phyloP scores from a whole-genome alignment of 2,888 invertebrate genomes.

The Brachyopa scutellaris region DNA sequence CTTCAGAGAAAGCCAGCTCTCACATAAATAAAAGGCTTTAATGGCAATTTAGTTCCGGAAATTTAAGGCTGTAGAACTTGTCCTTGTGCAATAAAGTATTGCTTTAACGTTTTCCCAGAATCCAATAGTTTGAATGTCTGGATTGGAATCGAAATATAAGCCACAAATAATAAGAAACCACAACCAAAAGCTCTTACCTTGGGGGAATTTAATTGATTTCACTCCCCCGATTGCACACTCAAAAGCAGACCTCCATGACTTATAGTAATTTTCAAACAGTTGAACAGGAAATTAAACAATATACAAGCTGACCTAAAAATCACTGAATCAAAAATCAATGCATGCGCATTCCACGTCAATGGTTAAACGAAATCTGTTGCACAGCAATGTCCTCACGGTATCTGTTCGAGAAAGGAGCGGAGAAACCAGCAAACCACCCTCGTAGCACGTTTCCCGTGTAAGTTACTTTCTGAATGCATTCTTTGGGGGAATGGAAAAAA shows the following conservation, averaged over 20 bases:
- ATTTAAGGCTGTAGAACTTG: too few species aligned
- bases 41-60: too few species aligned
- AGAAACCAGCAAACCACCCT: conserved; percentile 24
- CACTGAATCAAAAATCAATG: conserved; percentile 51
- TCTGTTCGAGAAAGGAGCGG: background rate
- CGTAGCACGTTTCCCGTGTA: conserved; percentile 12
- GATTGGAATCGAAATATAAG: too few species aligned
- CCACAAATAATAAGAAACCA: too few species aligned
- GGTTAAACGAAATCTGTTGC: conserved; percentile 47
- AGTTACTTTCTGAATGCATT: conserved; percentile 44
- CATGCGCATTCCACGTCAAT: conserved; percentile 55
- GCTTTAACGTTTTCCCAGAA: too few species aligned
- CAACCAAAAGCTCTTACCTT: too few species aligned
- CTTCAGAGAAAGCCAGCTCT: too few species aligned
- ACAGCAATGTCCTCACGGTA: conserved; percentile 21
- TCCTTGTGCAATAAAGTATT: too few species aligned
- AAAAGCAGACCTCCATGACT: background rate
- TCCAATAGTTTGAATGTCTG: too few species aligned
- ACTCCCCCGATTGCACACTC: background rate
- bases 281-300: conserved; percentile 58
- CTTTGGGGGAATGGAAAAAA: conserved; percentile 32
- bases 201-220: conserved; percentile 36
- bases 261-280: conserved; percentile 7
- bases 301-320: conserved; percentile 29
- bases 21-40: too few species aligned